Evolutionary conservation across 1,140 invertebrate species (phyloP).

Genomic region (Aporrectodea caliginosa): DNA sequence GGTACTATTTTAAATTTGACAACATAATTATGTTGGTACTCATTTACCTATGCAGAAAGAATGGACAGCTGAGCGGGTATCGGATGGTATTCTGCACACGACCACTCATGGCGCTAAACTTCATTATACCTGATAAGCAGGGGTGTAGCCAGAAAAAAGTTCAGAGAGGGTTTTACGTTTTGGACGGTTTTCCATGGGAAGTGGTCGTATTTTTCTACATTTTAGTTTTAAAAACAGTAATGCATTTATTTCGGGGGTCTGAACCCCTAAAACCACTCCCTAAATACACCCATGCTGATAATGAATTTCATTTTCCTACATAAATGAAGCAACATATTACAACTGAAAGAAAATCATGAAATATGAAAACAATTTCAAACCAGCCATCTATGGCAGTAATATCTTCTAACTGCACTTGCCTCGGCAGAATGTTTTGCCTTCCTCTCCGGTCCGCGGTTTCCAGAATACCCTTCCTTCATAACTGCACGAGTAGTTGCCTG

Average conservation of each 20-base stretch:
- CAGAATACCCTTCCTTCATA: background rate
- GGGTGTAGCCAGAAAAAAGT: no score
- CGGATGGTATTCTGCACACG: no score
- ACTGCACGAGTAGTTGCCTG: background rate
- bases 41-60: no score
- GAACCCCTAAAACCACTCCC: background rate
- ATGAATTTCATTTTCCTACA: background rate
- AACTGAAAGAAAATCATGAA: background rate
- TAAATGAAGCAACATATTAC: background rate
- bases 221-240: no score
- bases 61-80: no score
- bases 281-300: background rate
- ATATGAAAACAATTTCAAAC: background rate
- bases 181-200: no score
- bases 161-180: no score
- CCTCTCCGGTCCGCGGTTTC: background rate
- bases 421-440: background rate
- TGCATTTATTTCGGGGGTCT: background rate
- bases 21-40: background rate
- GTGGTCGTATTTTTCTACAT: no score
- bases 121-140: no score
- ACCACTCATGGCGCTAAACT: no score
- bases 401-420: background rate
- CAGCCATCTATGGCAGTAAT: background rate
- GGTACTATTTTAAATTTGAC: background rate